A percentile compares a stretch with the other conserved stretches of the same genome.
Evolutionary conservation across 2,797 vertebrate genomes (phyloP).

Genomic region (Cirrhinus mrigala): DNA sequence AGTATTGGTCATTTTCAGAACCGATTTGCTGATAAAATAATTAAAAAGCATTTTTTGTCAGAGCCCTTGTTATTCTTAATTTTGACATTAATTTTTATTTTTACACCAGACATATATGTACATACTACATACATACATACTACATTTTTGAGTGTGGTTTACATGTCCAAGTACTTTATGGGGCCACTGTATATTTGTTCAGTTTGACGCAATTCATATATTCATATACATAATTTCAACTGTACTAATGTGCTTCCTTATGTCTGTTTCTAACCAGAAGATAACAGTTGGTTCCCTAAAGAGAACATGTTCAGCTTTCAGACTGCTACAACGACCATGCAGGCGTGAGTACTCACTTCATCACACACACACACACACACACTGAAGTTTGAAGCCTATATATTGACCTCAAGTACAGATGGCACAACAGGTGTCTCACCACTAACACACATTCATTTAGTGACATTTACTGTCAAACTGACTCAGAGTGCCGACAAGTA

Average conservation of each 20-base stretch:
- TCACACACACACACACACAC: background rate
- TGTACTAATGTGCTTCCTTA: background rate
- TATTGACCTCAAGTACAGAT: conserved; percentile 49
- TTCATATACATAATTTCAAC: background rate
- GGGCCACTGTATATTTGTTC: conserved; percentile 23
- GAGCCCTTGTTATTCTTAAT: no score
- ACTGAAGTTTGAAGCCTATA: background rate
- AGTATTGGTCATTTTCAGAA: no score
- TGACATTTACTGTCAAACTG: conserved; percentile 45
- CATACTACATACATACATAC: no score
- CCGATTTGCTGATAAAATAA: no score
- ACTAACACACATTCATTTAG: conserved; percentile 34
- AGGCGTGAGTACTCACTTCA: conserved; percentile 88
- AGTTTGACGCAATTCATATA: background rate
- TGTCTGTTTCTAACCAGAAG: conserved; percentile 81
- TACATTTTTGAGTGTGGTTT: background rate
- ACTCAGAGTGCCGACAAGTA: conserved; percentile 45
- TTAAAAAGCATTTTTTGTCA: no score
- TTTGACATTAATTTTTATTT: no score
- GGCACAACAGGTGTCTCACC: conserved; percentile 32
- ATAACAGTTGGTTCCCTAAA: conserved; percentile 96
- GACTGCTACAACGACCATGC: conserved; percentile 97
- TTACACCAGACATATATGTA: no score
- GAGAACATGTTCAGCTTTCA: conserved; percentile 98
- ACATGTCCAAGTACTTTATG: background rate